These are phyloP conservation scores for Pseudopipra pipra DNA, from an alignment of 2,113 vertebrate species.

Conservation along the genomic window DNA sequence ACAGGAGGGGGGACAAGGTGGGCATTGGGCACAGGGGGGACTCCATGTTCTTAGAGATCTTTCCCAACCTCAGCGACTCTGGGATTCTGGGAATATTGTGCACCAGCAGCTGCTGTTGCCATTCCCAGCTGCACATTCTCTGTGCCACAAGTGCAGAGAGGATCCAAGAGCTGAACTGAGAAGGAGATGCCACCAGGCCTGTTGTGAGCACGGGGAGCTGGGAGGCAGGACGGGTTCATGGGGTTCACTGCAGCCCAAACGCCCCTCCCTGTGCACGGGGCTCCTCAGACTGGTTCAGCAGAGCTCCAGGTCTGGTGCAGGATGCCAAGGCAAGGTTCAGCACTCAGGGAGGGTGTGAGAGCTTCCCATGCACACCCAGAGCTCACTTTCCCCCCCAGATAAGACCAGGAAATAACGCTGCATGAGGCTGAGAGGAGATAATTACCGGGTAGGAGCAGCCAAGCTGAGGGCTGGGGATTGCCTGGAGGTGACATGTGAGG, in stretches of 20 bases:
- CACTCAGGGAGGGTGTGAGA: neutral
- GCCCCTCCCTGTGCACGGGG: neutral
- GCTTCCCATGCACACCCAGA: conserved; percentile 54
- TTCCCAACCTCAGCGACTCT: neutral
- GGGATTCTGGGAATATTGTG: accelerated
- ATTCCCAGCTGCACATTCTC: accelerated
- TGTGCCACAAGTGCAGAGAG: neutral
- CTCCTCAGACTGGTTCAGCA: neutral
- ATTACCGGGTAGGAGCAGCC: conserved; percentile 39
- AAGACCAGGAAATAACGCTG: conserved; percentile 21
- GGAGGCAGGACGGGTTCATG: neutral
- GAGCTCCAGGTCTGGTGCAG: neutral
- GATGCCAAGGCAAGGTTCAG: conserved; percentile 22
- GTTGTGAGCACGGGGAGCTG: neutral
- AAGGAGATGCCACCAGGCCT: neutral
- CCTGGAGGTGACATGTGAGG: conserved; percentile 4
- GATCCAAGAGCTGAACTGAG: neutral
- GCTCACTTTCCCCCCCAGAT: conserved; percentile 11
- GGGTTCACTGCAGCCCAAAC: neutral
- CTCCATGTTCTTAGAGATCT: neutral
- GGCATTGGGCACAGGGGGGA: neutral
- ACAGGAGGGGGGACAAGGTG: neutral
- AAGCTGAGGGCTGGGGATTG: neutral
- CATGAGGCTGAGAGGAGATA: conserved; percentile 6
- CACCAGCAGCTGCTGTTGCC: neutral